Percentiles rank a stretch among this genome's conserved stretches.
These are phyloP conservation scores for Tichodroma muraria DNA, from an alignment of 2,113 vertebrate species.

Conservation along the genomic window DNA sequence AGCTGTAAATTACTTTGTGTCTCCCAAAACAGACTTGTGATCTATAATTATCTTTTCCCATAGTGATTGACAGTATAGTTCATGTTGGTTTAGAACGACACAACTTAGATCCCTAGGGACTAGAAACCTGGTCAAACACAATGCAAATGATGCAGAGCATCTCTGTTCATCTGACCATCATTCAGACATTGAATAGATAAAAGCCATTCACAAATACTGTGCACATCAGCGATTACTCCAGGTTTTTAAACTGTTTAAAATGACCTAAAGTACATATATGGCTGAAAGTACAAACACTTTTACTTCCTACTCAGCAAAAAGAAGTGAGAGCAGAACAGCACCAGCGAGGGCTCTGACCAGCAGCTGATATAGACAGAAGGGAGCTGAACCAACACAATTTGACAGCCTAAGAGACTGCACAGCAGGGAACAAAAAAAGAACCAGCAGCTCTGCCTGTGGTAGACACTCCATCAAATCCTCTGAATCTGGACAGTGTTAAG, in stretches of 20 bases:
- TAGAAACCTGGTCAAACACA: neutral
- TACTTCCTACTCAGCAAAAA: neutral
- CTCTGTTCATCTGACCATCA: neutral
- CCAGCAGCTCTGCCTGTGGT: neutral
- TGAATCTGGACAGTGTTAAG: neutral
- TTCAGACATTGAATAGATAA: neutral
- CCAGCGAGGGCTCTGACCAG: neutral
- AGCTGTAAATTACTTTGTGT: neutral
- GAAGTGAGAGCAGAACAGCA: neutral
- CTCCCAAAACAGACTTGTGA: neutral
- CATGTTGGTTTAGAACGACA: neutral
- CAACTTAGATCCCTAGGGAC: neutral
- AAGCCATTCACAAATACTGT: neutral
- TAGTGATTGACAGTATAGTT: accelerated
- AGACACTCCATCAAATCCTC: neutral
- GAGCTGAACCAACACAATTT: neutral
- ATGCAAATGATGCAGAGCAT: neutral
- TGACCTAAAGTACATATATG: neutral
- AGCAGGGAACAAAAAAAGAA: neutral
- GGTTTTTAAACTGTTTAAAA: neutral
- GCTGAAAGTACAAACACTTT: neutral
- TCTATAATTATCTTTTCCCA: neutral
- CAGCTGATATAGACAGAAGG: neutral
- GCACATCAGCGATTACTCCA: neutral
- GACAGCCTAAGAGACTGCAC: neutral